Conservation (phyloP, 2,797 vertebrate genomes). For the Percopsis omiscomaycus region DNA sequence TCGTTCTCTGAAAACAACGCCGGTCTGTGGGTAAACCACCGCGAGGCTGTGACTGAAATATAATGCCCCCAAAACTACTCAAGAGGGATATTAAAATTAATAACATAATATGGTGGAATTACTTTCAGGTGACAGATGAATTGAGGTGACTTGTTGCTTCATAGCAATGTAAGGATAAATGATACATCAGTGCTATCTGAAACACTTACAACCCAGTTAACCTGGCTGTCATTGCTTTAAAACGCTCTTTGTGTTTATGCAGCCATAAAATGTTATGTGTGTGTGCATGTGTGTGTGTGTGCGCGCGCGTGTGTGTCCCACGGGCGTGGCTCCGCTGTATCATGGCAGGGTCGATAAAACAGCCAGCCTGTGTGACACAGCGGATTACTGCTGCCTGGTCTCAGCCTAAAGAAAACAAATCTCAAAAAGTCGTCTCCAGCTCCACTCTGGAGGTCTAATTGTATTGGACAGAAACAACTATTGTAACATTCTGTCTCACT, state of each 20-base stretch:
- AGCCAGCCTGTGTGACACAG: slow-evolving; percentile 66
- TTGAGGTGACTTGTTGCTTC: no score
- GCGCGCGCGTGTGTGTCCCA: slow-evolving; percentile 30
- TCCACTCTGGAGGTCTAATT: slow-evolving; percentile 39
- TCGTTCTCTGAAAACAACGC: slow-evolving; percentile 27
- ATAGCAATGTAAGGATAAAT: no score
- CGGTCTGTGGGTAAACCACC: background rate
- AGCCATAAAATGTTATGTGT: background rate
- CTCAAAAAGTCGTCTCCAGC: background rate
- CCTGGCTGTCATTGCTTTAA: slow-evolving; percentile 11
- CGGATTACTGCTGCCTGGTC: slow-evolving; percentile 70
- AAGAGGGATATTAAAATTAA: no score
- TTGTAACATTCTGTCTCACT: slow-evolving; percentile 29
- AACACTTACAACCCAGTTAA: slow-evolving; percentile 22
- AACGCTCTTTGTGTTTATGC: slow-evolving; percentile 12
- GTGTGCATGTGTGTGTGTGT: slow-evolving; percentile 11
- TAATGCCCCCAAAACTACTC: background rate
- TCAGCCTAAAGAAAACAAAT: slow-evolving; percentile 40
- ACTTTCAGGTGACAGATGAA: background rate
- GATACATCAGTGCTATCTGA: background rate
- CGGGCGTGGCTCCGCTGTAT: slow-evolving; percentile 56
- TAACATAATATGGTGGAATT: no score
- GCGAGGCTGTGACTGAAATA: background rate
- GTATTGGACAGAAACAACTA: slow-evolving; percentile 44
- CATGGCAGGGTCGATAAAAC: slow-evolving; percentile 71